Evolutionary conservation across 2,888 invertebrate genomes (phyloP), one percentile per base, ranked within the genome.

Genomic region (Conus canariensis): DNA sequence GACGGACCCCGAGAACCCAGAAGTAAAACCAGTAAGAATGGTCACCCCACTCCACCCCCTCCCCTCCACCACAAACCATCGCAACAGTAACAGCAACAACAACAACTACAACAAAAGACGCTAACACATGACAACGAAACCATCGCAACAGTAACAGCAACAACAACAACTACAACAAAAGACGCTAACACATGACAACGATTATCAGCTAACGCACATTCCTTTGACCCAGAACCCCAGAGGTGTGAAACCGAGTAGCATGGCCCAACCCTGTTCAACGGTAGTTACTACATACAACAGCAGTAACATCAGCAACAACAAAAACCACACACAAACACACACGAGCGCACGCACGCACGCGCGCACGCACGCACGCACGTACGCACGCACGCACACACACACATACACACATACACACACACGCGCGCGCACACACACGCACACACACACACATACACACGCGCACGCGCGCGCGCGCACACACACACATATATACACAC

Each of bases 1-100:
- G 99, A 99, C 96, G 99, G 99, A 94, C 99, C 99, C 1, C 97
- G 99, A 95, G 99, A 99, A 96, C 99, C 99, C 1, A 97, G 99
- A 96, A 98, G 98, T 91, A 99, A 99, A 97, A 98, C 98, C 96
- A 98, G 99, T 99, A 97, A 98, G 98, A 64, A 30, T 85, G 60
- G 14, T 59, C 25, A 25, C 25, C 45, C 25, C 67, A 7, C 70
- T 56, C 86, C 22, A 60, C 30, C 70, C 70, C 60, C 70, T 70
- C 70, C 70, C 70, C 14, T 19, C 70, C 70, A 16, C 70, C 70
- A 16, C 70, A 8, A 70, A 16, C 70, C 70, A 64, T 64, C 7
- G 14, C 60, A 60, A 60, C 60, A 9, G 14, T 4, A 9, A 60
- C 60, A 9, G 14, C 60, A 9, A 60, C 60, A 9, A 60, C 60